A percentile compares a stretch with the other conserved stretches of the same genome.
These are phyloP conservation scores for Drosophila ohnishii DNA, from an alignment of 1,140 invertebrate genomes.

Conservation along the genomic window DNA sequence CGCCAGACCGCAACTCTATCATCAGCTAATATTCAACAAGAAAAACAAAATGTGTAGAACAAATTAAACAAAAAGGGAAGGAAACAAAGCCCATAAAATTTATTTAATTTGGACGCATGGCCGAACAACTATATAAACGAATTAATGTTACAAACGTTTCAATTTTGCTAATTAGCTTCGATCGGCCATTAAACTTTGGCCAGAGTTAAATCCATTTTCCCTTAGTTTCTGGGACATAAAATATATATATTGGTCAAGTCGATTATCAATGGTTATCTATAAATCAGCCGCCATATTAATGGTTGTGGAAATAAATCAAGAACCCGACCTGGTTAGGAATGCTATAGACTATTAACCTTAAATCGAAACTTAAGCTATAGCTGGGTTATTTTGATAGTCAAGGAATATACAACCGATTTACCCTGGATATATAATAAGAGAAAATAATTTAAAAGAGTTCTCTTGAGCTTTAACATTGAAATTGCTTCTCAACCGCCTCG, in stretches of 20 bases:
- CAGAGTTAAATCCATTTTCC: conserved; percentile 15
- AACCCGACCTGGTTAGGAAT: background rate
- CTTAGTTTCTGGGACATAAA: background rate
- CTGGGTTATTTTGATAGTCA: too few relatives aligned
- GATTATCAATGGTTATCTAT: conserved; percentile 6
- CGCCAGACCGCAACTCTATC: conserved; percentile 54
- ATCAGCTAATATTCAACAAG: conserved; percentile 44
- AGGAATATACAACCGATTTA: background rate
- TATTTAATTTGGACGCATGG: conserved; percentile 69
- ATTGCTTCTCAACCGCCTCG: background rate
- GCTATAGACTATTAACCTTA: background rate
- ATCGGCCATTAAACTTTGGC: conserved; percentile 13
- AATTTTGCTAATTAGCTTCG: conserved; percentile 52
- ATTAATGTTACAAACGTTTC: conserved; percentile 58
- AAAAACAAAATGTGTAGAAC: conserved; percentile 11
- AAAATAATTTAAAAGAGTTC: background rate
- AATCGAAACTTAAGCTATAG: background rate
- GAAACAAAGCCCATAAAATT: conserved; percentile 46
- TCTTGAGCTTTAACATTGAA: background rate
- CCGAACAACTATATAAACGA: conserved; percentile 62
- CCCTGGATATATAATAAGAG: background rate
- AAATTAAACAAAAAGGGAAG: conserved; percentile 24
- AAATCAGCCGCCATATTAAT: conserved; percentile 8
- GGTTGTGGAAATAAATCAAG: conserved; percentile 7
- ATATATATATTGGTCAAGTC: conserved; percentile 1